Conservation (phyloP, 1,140 invertebrate species). For the Forficula auricularia region DNA sequence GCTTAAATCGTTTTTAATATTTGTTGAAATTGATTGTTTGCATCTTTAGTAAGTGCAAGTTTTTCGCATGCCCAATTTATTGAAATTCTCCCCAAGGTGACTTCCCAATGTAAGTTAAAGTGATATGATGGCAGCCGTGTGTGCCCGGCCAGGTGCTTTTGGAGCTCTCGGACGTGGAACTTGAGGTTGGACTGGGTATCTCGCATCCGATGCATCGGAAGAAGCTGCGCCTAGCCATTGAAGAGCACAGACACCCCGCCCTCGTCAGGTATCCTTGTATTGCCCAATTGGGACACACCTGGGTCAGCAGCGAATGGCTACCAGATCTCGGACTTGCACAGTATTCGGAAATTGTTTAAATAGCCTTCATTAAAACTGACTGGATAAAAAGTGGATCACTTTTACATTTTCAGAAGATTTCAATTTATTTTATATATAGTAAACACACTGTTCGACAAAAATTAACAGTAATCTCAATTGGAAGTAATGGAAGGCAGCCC, state of each 20-base stretch:
- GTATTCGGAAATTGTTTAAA: too few species aligned
- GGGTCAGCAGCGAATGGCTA: conserved; percentile 82
- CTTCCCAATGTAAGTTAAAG: not conserved
- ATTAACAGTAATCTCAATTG: too few species aligned
- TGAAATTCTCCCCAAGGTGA: too few species aligned
- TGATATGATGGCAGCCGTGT: not conserved
- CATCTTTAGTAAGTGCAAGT: not conserved
- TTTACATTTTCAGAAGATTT: too few species aligned
- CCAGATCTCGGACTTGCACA: conserved; percentile 66
- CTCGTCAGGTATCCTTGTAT: conserved; percentile 73
- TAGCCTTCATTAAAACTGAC: too few species aligned
- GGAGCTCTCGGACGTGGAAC: conserved; percentile 71
- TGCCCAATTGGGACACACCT: conserved; percentile 68
- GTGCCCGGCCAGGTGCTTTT: conserved; percentile 49
- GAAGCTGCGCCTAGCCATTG: conserved; percentile 82
- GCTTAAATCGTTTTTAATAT: too few species aligned
- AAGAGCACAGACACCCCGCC: conserved; percentile 71
- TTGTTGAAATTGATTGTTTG: too few species aligned
- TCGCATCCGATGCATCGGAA: conserved; percentile 79
- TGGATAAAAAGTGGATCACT: too few species aligned
- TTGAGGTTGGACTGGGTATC: conserved; percentile 73
- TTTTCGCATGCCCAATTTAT: too few species aligned
- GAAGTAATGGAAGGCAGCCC: too few species aligned
- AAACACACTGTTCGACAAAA: too few species aligned
- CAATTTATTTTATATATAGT: too few species aligned